phyloP scores from a whole-genome alignment of 2,113 vertebrate species.

The Bos indicus region DNA sequence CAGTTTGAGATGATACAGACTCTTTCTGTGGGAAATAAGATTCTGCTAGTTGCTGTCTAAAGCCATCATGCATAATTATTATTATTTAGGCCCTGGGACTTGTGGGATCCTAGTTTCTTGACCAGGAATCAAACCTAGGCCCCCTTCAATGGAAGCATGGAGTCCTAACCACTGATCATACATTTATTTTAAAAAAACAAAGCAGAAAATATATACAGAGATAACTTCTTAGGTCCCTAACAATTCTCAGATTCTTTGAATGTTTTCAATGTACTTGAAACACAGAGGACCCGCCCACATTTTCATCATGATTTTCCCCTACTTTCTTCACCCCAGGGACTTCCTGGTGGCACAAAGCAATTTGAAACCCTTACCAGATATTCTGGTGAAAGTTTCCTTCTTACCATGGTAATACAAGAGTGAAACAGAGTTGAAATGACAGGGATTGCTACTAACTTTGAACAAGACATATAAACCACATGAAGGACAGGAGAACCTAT shows the following conservation, averaged over 20 bases:
- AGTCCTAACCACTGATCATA: not conserved
- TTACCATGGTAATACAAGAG: not conserved
- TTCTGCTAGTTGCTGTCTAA: slow-evolving; percentile 19
- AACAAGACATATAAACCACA: not conserved
- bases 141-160: not conserved
- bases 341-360: not conserved
- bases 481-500: not conserved
- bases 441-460: not conserved
- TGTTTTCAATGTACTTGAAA: not conserved
- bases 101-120: not conserved
- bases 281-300: not conserved
- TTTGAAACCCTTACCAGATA: not conserved
- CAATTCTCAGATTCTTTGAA: not conserved
- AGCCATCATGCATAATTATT: not conserved
- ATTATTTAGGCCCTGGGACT: not conserved
- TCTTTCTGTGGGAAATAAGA: not conserved
- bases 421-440: not conserved
- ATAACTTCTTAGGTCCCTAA: not conserved
- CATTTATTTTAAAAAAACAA: not conserved
- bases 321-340: not conserved
- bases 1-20: not conserved
- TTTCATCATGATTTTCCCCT: not conserved
- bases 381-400: not conserved
- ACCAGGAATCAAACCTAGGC: not conserved
- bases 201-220: not conserved